Evolutionary conservation across 2,113 vertebrate genomes (phyloP).

Genomic region (Nothoprocta perdicaria): DNA sequence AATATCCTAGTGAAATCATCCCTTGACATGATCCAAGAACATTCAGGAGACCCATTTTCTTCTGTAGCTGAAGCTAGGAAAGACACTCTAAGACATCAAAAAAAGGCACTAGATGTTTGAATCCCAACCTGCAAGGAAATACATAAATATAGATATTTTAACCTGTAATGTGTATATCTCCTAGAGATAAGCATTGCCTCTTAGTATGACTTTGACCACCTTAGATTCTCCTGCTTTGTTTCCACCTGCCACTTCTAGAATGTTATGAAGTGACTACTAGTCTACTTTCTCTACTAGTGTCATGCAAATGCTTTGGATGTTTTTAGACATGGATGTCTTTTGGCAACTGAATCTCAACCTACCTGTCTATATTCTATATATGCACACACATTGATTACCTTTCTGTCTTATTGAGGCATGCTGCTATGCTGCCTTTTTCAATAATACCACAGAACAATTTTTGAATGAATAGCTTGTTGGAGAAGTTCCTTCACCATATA

Average conservation of each 20-base stretch:
- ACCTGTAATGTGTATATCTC: neutral
- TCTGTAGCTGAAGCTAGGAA: neutral
- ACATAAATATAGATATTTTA: neutral
- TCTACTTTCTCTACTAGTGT: neutral
- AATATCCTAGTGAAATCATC: neutral
- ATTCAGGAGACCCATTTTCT: neutral
- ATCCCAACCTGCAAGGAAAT: neutral
- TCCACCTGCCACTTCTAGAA: neutral
- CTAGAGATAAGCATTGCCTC: neutral
- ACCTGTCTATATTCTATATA: neutral
- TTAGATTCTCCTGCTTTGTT: neutral
- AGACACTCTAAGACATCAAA: neutral
- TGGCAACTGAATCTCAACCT: neutral
- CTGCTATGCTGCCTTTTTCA: neutral
- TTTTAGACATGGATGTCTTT: neutral
- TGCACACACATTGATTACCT: rapidly evolving
- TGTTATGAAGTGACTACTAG: rapidly evolving
- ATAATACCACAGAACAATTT: rapidly evolving
- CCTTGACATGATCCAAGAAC: neutral
- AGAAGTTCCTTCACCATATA: neutral
- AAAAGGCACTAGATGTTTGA: neutral
- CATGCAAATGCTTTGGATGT: neutral
- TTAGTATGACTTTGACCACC: no score
- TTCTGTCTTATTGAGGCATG: rapidly evolving
- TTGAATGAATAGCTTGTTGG: neutral